These are phyloP conservation scores for Motacilla tschutschensis DNA, from an alignment of 2,113 vertebrate genomes.

Conservation along the genomic window DNA sequence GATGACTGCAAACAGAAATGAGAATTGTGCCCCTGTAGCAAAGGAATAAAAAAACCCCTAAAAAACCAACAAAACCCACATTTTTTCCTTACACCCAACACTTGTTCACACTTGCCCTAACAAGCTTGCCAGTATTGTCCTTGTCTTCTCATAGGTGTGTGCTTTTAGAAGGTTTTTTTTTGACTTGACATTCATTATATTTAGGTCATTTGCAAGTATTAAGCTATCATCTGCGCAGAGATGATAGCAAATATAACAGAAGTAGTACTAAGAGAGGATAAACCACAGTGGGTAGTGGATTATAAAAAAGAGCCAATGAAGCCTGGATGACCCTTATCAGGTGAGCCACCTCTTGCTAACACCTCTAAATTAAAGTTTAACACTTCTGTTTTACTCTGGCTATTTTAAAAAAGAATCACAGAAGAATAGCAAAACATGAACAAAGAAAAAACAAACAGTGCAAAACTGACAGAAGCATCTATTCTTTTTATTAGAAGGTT, in stretches of 20 bases:
- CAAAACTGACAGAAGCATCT: neutral
- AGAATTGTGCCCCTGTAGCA: neutral
- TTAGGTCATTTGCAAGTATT: constrained; percentile 8
- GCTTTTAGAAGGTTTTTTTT: neutral
- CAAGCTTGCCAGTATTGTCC: neutral
- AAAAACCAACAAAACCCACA: neutral
- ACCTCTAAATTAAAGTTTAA: constrained; percentile 5
- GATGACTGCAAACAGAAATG: neutral
- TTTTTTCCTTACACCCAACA: neutral
- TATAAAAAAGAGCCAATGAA: neutral
- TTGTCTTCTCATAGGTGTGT: neutral
- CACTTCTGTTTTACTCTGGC: neutral
- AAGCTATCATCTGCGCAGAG: constrained; percentile 5
- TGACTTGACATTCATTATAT: neutral
- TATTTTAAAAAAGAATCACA: neutral
- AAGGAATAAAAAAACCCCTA: neutral
- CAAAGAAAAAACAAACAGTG: neutral
- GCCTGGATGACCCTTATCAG: neutral
- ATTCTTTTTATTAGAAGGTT: neutral
- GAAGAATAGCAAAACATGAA: neutral
- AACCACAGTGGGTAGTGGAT: neutral
- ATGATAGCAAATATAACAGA: constrained; percentile 5
- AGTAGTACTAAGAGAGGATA: neutral
- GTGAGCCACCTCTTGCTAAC: neutral
- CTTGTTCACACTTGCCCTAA: constrained; percentile 14